Conservation (phyloP, 2,888 invertebrate species). For the Ptilodon capucinus region DNA sequence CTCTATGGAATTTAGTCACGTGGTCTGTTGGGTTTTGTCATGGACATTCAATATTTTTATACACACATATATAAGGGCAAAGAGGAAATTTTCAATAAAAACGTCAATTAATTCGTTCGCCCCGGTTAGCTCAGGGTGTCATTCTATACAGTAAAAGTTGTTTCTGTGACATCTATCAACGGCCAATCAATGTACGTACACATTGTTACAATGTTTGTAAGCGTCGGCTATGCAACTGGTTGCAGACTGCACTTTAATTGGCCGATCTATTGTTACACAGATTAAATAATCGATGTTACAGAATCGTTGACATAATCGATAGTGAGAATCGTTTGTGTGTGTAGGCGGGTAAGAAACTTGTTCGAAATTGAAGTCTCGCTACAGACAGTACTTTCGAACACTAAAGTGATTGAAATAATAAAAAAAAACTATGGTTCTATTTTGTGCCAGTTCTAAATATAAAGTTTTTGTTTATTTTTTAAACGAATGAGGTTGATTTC, state of each 20-base stretch:
- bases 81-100: no score
- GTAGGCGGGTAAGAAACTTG: neutral
- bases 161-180: conserved; percentile 28
- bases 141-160: conserved; percentile 40
- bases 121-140: no score
- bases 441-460: no score
- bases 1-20: no score
- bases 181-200: conserved; percentile 11
- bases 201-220: conserved; percentile 7
- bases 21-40: no score
- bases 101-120: no score
- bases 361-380: neutral
- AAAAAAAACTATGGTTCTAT: no score
- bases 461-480: no score
- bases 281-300: conserved; percentile 11
- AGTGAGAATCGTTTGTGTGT: neutral
- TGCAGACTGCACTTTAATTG: neutral
- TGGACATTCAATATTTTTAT: no score
- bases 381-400: neutral
- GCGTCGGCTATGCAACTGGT: neutral
- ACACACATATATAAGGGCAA: no score
- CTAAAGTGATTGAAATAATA: neutral
- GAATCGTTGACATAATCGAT: conserved; percentile 30
- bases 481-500: no score
- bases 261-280: neutral